Conservation (phyloP, 2,888 invertebrate genomes). For the Helobdella robusta region DNA sequence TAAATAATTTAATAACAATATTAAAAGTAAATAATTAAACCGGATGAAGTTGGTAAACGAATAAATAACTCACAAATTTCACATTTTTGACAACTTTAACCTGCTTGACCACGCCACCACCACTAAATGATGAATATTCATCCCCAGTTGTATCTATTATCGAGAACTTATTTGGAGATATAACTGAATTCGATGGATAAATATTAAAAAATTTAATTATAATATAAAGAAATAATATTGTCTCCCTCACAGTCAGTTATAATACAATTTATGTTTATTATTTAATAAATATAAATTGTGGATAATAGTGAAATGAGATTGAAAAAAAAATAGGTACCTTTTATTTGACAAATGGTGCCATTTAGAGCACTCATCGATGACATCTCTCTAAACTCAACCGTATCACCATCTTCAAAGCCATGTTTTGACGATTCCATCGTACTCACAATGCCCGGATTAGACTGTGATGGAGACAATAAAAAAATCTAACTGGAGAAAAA, state of each 20-base stretch:
- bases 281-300: not conserved
- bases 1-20: constrained; percentile 11
- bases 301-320: not conserved
- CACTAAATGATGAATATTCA: constrained; percentile 39
- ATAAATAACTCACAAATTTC: constrained; percentile 41
- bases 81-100: constrained; percentile 41
- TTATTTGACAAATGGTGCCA: constrained; percentile 39
- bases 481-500: no score
- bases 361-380: constrained; percentile 45
- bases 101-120: constrained; percentile 45
- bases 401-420: constrained; percentile 45
- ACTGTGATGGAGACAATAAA: constrained; percentile 40
- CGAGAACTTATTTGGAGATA: constrained; percentile 42
- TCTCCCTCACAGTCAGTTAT: no score
- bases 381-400: constrained; percentile 47
- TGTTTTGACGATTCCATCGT: constrained; percentile 44
- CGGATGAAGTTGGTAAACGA: not conserved
- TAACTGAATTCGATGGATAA: constrained; percentile 38
- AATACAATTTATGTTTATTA: no score
- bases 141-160: constrained; percentile 45
- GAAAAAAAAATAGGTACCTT: constrained; percentile 37
- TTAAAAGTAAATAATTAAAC: not conserved
- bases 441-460: constrained; percentile 44
- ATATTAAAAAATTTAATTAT: no score
- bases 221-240: no score